These are phyloP conservation scores for Drepana falcataria DNA, from an alignment of 2,888 invertebrate genomes.

Conservation along the genomic window DNA sequence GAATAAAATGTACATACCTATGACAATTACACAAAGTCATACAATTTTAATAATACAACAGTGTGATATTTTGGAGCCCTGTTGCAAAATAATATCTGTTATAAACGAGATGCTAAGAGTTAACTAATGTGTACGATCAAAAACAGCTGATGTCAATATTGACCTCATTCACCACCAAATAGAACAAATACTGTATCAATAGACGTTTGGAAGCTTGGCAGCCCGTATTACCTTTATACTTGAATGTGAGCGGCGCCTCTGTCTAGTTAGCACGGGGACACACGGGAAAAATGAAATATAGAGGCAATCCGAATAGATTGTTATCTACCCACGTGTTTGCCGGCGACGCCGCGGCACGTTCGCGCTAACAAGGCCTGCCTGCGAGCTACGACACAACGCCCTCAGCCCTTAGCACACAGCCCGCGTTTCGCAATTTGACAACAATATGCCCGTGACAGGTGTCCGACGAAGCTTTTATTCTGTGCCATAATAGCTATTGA, in stretches of 20 bases:
- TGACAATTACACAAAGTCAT: no score
- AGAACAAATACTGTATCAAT: slow-evolving; percentile 30
- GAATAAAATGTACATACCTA: no score
- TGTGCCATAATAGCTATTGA: slow-evolving; percentile 11
- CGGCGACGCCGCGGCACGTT: slow-evolving; percentile 71
- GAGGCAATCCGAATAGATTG: slow-evolving; percentile 79
- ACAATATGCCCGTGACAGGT: slow-evolving; percentile 62
- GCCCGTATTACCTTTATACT: slow-evolving; percentile 66
- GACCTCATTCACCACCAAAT: not conserved
- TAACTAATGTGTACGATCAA: not conserved
- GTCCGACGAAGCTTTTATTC: slow-evolving; percentile 44
- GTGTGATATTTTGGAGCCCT: no score
- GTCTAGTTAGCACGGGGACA: slow-evolving; percentile 72
- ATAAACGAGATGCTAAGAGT: not conserved
- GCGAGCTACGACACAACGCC: slow-evolving; percentile 44
- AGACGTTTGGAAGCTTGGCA: slow-evolving; percentile 33
- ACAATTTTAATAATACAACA: no score
- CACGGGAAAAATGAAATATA: slow-evolving; percentile 78
- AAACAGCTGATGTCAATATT: slow-evolving; percentile 5
- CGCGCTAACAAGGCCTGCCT: slow-evolving; percentile 64
- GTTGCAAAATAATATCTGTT: not conserved
- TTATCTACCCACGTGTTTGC: slow-evolving; percentile 79
- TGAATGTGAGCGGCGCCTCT: slow-evolving; percentile 53
- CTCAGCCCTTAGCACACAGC: slow-evolving; percentile 37
- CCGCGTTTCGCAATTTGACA: slow-evolving; percentile 43